Evolutionary conservation across 2,888 invertebrate genomes (phyloP).

Genomic region (Ferdinandea cuprea): DNA sequence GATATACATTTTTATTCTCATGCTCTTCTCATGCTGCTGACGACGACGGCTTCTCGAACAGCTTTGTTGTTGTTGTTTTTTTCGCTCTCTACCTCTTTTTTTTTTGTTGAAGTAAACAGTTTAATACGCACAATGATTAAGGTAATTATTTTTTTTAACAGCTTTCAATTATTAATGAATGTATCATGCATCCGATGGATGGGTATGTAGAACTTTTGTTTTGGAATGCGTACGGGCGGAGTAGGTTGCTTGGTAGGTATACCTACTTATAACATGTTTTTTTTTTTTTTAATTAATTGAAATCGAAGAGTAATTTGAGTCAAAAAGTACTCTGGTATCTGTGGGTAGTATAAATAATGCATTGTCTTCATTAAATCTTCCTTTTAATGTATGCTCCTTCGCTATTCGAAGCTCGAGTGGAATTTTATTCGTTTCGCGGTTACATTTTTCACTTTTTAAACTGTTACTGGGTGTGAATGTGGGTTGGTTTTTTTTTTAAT

Average conservation of each 20-base stretch:
- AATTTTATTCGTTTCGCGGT: background rate
- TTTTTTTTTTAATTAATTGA: conserved; percentile 49
- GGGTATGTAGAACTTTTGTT: conserved; percentile 20
- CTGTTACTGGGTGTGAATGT: too few relatives aligned
- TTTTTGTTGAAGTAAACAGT: conserved; percentile 59
- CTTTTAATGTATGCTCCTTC: conserved; percentile 9
- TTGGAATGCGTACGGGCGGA: conserved; percentile 6
- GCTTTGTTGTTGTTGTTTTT: background rate
- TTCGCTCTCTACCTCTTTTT: conserved; percentile 43
- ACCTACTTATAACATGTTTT: too few relatives aligned
- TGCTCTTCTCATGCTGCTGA: conserved; percentile 9
- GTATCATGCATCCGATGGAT: conserved; percentile 32
- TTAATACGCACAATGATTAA: conserved; percentile 56
- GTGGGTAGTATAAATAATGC: conserved; percentile 29
- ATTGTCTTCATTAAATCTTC: conserved; percentile 21
- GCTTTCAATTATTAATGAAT: conserved; percentile 61
- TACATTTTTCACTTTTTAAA: background rate
- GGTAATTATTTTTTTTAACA: conserved; percentile 56
- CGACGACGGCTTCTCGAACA: background rate
- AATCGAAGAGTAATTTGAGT: conserved; percentile 43
- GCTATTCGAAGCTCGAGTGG: conserved; percentile 9
- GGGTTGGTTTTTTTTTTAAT: too few relatives aligned
- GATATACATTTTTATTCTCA: conserved; percentile 20
- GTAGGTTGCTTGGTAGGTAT: too few relatives aligned
- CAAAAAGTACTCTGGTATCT: conserved; percentile 2